Evolutionary conservation across 2,888 invertebrate species (phyloP), one percentile per base, ranked within the genome.

Genomic region (Polylopha cassiicola): DNA sequence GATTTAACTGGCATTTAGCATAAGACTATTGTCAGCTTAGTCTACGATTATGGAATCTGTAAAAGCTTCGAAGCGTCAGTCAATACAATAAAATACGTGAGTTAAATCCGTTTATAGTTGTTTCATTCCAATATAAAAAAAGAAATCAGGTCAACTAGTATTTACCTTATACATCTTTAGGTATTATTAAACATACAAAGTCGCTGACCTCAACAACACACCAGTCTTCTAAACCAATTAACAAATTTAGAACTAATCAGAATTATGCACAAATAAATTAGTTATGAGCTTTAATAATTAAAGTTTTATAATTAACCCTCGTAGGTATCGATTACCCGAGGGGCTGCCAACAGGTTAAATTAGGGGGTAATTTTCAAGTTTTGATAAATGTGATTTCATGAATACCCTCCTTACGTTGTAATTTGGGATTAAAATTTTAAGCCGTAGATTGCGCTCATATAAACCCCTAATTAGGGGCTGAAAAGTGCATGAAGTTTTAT

Each of bases 311-410:
- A n/a, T 66, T 66, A 62, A 72, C 66, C 65, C 69, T 67, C 66
- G 62, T 58, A 75, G 74, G 73, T 73, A 65, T 62, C 59, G 51
- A 58, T 58, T 55, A 16, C 59, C 53, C 64, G 48, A 45, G 50
- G 58, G 64, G 63, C 70, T 67, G 72, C 75, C 72, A 73, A 64
- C 77, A 75, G 78, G 73, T 78, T 79, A 80, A 80, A 82, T 82
- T 78, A 80, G 78, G 71, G 69, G 68, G 61, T 78, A 77, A 78
- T 79, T 77, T 67, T 66, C 73, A 82, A 82, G 80, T 81, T 82
- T 80, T 80, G 82, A 81, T 81, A 79, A 80, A 82, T 81, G 76
- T 73, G 78, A 82, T 77, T 78, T 72, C 71, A 73, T 69, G 73
- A 73, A 71, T 71, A 71, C 66, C 67, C 58, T 63, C 65, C 17